Base-by-base conservation (phyloP, 2,797 vertebrate species). In the Melanotaenia parkinsoni region DNA sequence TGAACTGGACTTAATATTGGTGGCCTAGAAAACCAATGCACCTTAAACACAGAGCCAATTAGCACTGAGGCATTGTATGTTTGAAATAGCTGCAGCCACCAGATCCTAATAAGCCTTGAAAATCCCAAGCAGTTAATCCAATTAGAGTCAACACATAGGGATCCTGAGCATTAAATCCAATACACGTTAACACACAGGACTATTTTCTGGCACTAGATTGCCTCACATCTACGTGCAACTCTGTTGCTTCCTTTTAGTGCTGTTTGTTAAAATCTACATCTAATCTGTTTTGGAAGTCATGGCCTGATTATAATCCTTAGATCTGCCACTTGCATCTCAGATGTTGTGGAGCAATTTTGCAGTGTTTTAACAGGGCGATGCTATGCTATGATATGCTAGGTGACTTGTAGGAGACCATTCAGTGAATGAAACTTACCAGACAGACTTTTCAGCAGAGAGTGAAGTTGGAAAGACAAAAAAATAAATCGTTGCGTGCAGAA, bases 51-150 rank as follows among this genome's bases (percentile, higher is more conserved):
- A 13, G 70, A 75, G 79, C 67, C 85, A 79, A 62, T 80, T 83
- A 82, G 63, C 83, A 45, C 2, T 0, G 64, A 72, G 83, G 72
- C 28, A 61, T 51, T 72, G 68, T 70, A 28, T 4, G 67, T 77
- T 67, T 61, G 69, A 87, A 90, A 88, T 87, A 83, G 84, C 75
- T 26, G 45, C 79, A 67, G 68, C 72, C 73, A 71, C 37, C 75
- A 78, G 66, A 70, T 77, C 76, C 81, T n/a, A 68, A 73, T 78
- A 85, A 82, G 64, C 72, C 75, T 51, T 3, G 32, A 70, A 77
- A 86, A 85, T 88, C 87, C 88, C 43, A 32, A 75, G 54, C 82
- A 35, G 70, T 74, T 91, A 87, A 91, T 91, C 89, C 90, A 87
- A 84, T 92, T 87, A 88, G 50, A 77, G 59, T 67, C 76, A 77